Evolutionary conservation across 2,797 vertebrate species (phyloP).

Genomic region (Cossypha polioptera): DNA sequence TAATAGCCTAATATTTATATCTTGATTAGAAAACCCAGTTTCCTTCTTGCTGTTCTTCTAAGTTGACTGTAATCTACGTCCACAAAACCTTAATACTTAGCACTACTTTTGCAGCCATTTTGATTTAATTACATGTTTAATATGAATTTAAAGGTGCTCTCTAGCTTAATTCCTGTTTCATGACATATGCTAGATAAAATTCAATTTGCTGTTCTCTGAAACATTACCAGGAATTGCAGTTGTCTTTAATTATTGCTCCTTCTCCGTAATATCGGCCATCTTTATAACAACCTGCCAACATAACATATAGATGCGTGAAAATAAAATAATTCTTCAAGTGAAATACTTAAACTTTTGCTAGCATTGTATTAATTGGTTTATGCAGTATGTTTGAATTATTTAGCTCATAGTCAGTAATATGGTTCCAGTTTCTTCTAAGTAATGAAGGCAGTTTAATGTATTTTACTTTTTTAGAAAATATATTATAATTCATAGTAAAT

Average conservation of each 20-base stretch:
- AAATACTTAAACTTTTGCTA: not conserved
- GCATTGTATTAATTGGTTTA: not conserved
- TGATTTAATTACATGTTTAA: not conserved
- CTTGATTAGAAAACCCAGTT: not conserved
- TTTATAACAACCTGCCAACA: conserved; percentile 76
- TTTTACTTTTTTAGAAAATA: not conserved
- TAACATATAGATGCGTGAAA: conserved; percentile 28
- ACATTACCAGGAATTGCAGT: conserved; percentile 81
- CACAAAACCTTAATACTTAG: not conserved
- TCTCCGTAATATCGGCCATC: conserved; percentile 69
- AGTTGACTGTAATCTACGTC: not conserved
- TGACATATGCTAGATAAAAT: not conserved
- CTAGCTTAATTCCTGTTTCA: not conserved
- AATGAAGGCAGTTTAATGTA: not conserved
- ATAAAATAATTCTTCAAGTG: not conserved
- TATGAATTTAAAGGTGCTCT: not conserved
- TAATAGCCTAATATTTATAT: not conserved
- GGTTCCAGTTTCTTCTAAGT: not conserved
- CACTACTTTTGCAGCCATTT: not conserved
- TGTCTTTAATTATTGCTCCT: conserved; percentile 73
- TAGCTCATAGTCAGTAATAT: not conserved
- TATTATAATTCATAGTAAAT: not conserved
- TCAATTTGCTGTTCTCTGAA: conserved; percentile 14
- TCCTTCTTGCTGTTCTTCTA: not conserved
- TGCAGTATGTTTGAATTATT: not conserved